Conservation (phyloP, 2,113 vertebrate genomes). For the Genyomyrus donnyi region DNA sequence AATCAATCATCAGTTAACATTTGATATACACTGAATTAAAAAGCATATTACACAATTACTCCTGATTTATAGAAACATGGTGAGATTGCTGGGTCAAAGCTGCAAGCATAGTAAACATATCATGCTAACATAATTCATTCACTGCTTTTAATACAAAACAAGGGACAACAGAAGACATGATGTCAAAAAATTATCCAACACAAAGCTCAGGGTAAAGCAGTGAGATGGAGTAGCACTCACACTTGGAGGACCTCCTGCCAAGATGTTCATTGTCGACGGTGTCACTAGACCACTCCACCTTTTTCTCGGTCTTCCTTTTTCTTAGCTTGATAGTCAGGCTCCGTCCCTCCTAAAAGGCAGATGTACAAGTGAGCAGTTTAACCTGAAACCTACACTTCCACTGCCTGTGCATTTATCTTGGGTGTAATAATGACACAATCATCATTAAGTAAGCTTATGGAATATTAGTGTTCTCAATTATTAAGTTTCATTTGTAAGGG, state of each 20-base stretch:
- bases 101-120: background rate
- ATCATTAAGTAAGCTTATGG: background rate
- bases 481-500: background rate
- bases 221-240: constrained; percentile 53
- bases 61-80: background rate
- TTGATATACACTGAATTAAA: background rate
- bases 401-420: background rate
- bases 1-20: background rate
- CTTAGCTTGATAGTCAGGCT: constrained; percentile 83
- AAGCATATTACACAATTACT: background rate
- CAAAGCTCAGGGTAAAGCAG: background rate
- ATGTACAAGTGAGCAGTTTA: background rate
- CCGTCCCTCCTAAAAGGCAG: constrained; percentile 67
- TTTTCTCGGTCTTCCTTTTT: constrained; percentile 86
- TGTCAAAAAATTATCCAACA: background rate
- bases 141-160: background rate
- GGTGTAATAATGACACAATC: background rate
- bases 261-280: constrained; percentile 87
- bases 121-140: background rate
- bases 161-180: background rate
- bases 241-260: constrained; percentile 84
- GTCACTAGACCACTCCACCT: constrained; percentile 88
- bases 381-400: background rate
- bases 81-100: background rate
- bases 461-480: background rate